phyloP scores from a whole-genome alignment of 2,113 vertebrate genomes.

The Forbesichthys agassizii region DNA sequence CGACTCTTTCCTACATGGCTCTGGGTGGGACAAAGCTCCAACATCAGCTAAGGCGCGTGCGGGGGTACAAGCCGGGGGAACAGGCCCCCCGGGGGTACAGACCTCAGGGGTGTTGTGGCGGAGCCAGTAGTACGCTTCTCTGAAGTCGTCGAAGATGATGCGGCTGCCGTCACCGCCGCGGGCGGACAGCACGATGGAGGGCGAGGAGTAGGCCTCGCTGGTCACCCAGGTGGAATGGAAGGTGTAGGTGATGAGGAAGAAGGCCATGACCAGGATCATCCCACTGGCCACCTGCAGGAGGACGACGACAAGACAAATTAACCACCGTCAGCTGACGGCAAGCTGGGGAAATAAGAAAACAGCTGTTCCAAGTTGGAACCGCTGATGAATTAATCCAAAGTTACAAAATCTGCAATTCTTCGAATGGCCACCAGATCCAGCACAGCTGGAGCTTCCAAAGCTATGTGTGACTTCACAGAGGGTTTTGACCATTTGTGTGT shows the following conservation, averaged over 20 bases:
- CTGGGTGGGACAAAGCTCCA: no score
- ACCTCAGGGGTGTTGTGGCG: constrained; percentile 98
- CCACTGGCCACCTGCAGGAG: constrained; percentile 92
- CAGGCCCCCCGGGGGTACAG: constrained; percentile 15
- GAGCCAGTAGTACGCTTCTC: constrained; percentile 99
- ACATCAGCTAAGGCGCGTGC: no score
- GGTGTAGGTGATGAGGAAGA: constrained; percentile 98
- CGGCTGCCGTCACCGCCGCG: constrained; percentile 93
- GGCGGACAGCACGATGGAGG: constrained; percentile 95
- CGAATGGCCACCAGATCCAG: no score
- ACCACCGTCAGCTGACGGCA: background rate
- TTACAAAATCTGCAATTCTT: no score
- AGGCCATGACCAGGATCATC: constrained; percentile 98
- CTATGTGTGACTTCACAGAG: no score
- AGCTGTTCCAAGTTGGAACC: no score
- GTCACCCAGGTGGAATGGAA: constrained; percentile 99
- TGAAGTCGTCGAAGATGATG: constrained; percentile 98
- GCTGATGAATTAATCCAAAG: no score
- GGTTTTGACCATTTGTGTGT: no score
- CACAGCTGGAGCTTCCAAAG: no score
- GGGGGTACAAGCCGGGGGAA: background rate
- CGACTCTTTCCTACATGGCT: no score
- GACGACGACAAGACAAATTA: background rate
- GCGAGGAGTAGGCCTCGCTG: constrained; percentile 97
- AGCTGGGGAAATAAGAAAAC: no score